phyloP scores from a whole-genome alignment of 2,113 vertebrate species.

The Catharus fuscescens region DNA sequence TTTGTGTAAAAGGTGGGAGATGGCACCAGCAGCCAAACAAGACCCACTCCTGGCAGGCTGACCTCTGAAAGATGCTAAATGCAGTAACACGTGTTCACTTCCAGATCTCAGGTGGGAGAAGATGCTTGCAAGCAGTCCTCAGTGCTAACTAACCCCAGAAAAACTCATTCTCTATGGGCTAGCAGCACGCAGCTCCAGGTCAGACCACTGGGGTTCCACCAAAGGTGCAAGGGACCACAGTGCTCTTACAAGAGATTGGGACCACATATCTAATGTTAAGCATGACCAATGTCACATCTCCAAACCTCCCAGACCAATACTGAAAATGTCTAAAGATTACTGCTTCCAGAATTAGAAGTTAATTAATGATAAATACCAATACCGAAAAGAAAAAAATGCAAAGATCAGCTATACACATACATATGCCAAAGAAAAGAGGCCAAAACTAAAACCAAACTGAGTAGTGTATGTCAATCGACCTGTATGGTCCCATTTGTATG shows the following conservation, averaged over 20 bases:
- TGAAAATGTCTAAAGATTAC: neutral
- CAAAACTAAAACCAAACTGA: neutral
- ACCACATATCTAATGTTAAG: fast-evolving
- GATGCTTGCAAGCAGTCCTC: neutral
- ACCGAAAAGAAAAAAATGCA: neutral
- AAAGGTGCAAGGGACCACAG: neutral
- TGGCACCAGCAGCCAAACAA: neutral
- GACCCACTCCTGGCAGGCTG: neutral
- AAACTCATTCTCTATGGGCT: neutral
- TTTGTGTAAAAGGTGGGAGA: neutral
- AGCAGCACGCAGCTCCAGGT: neutral
- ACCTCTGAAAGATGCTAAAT: neutral
- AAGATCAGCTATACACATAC: neutral
- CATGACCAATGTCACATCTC: neutral
- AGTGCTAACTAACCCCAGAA: neutral
- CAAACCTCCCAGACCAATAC: neutral
- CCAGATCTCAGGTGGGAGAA: neutral
- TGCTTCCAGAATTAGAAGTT: neutral
- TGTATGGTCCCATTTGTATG: neutral
- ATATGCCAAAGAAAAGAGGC: neutral
- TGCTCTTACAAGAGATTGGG: neutral
- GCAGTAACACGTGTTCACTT: neutral
- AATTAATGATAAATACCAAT: neutral
- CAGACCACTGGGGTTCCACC: neutral
- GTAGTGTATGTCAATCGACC: neutral